Evolutionary conservation across 1,140 invertebrate genomes (phyloP).

Genomic region (Microplitis demolitor): DNA sequence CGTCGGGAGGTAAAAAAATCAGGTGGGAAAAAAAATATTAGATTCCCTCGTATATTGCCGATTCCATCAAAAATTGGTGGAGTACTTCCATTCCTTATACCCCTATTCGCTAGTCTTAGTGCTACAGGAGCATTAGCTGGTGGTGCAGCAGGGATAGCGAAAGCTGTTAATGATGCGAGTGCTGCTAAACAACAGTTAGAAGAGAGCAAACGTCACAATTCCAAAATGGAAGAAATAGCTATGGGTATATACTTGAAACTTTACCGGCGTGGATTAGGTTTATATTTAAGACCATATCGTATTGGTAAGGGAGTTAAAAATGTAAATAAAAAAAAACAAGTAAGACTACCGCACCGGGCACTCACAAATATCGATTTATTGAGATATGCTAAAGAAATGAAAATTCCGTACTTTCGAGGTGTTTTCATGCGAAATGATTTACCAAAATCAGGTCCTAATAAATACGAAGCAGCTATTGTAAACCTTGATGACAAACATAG

Average conservation of each 20-base stretch:
- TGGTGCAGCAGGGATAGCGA: slow-evolving; percentile 35
- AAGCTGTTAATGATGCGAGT: slow-evolving; percentile 36
- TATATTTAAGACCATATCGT: slow-evolving; percentile 14
- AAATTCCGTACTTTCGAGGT: slow-evolving; percentile 36
- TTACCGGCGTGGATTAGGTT: slow-evolving; percentile 39
- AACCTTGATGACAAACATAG: slow-evolving; percentile 26
- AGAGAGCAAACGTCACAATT: slow-evolving; percentile 36
- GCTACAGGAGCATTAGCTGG: slow-evolving; percentile 22
- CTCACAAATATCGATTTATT: slow-evolving; percentile 37
- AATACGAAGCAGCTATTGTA: slow-evolving; percentile 19
- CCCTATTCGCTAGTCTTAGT: slow-evolving; percentile 24
- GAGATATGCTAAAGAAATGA: slow-evolving; percentile 28
- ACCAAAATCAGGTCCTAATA: slow-evolving; percentile 23
- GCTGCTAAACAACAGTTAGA: slow-evolving; percentile 37
- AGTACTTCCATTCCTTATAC: slow-evolving; percentile 12
- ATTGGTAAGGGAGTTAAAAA: not conserved
- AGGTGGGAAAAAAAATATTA: not conserved
- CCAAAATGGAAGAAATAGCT: slow-evolving; percentile 44
- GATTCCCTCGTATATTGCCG: slow-evolving; percentile 12
- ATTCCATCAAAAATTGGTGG: slow-evolving; percentile 9
- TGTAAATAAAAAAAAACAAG: slow-evolving; percentile 16
- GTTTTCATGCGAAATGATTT: slow-evolving; percentile 39
- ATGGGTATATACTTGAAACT: slow-evolving; percentile 42
- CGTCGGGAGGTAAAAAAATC: not conserved
- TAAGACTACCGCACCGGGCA: slow-evolving; percentile 25